These are phyloP conservation scores for Falcaria lacertinaria DNA, from an alignment of 2,888 invertebrate genomes.

Conservation along the genomic window DNA sequence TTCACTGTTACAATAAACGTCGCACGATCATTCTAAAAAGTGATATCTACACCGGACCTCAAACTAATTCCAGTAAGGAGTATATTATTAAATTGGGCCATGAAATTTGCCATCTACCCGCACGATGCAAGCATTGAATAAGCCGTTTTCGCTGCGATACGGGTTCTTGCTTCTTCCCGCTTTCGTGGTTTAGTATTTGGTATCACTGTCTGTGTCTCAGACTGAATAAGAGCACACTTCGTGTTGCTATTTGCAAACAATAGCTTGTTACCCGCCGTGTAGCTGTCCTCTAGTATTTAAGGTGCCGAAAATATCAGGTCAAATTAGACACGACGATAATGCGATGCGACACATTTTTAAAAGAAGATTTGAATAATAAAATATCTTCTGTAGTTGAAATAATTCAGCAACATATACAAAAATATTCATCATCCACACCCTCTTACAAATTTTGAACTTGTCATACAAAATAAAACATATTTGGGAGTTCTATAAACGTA, in stretches of 20 bases:
- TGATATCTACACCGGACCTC: conserved; percentile 27
- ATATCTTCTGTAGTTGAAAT: too few species aligned
- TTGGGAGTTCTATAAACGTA: too few species aligned
- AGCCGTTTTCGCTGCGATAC: conserved; percentile 20
- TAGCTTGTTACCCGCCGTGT: conserved; percentile 70
- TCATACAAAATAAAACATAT: too few species aligned
- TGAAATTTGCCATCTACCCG: conserved; percentile 45
- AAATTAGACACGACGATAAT: conserved; percentile 51
- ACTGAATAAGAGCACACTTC: conserved; percentile 47
- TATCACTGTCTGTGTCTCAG: conserved; percentile 35
- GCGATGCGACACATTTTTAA: conserved; percentile 17
- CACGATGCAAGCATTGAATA: conserved; percentile 25
- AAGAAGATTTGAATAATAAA: background rate
- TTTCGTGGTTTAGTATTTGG: conserved; percentile 23
- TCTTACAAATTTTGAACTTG: too few species aligned
- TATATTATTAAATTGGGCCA: conserved; percentile 45
- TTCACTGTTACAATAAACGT: conserved; percentile 41
- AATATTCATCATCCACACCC: too few species aligned
- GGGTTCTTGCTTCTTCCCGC: conserved; percentile 24
- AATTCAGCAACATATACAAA: too few species aligned
- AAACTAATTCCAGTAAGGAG: conserved; percentile 30
- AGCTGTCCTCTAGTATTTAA: conserved; percentile 55
- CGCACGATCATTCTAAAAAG: conserved; percentile 35
- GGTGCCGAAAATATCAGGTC: conserved; percentile 56
- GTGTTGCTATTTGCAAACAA: conserved; percentile 76